Base-by-base conservation (phyloP, 2,888 invertebrate species). In the Latrodectus hesperus region DNA sequence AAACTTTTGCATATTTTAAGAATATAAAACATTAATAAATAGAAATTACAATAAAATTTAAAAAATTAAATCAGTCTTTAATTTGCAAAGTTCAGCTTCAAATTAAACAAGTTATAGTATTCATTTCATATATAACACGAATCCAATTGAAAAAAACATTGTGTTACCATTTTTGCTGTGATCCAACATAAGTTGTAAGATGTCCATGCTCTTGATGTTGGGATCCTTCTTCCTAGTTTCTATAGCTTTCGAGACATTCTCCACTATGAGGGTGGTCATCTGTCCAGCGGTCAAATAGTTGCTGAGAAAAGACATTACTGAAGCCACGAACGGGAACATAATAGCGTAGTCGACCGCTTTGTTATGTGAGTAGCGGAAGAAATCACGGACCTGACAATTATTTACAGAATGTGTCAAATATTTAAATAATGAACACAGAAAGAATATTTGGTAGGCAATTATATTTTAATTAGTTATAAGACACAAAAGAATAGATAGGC, bases 121-220 rank as follows among this genome's bases (percentile, higher is more conserved):
- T 6, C 6, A 38, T 38, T 38, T 38, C 38, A 38, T 38, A 38
- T 6, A 38, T 38, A 38, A 38, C 38, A 38, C 6, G 38, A 38
- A 38, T 38, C 38, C 6, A 38, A 38, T 38, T 38, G 38, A 38
- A 38, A 38, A 38, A 22, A 22, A 22, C 22, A 22, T 22, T 38
- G 6, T 38, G 38, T 22, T 67, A 81, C 86, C 81, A 51, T 73
- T 55, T 72, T 79, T 89, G 5, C 90, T 90, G 5, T 92, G 91
- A 79, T 93, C 93, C 83, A 93, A 87, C 92, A 93, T 92, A 72
- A 93, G 90, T 80, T 93, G 93, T 8, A 93, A 90, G 12, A 93
- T 91, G 88, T 93, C 93, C 2, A 91, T 90, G 55, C 90, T 83
- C 55, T 90, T 89, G 2, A 68, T 52, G 55, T 67, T 70, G 9